Percentiles rank a stretch among this genome's conserved stretches.
These are phyloP conservation scores for Pandemis heparana DNA, from an alignment of 2,888 invertebrate genomes.

Conservation along the genomic window DNA sequence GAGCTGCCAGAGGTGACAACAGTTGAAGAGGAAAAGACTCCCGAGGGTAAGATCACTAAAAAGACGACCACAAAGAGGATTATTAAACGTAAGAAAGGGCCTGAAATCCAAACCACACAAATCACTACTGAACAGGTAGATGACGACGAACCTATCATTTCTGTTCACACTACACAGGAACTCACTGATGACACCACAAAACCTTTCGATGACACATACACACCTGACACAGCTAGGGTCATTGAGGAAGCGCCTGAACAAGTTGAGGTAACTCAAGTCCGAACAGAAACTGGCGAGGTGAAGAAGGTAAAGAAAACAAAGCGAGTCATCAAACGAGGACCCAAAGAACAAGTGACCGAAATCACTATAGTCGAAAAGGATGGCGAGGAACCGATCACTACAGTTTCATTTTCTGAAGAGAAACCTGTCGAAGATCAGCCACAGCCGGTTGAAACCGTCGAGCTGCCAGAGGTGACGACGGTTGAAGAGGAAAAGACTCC, in stretches of 20 bases:
- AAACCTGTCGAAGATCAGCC: background rate
- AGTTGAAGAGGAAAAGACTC: slow-evolving; percentile 43
- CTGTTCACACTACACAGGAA: slow-evolving; percentile 58
- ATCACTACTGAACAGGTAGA: slow-evolving; percentile 47
- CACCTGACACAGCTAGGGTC: slow-evolving; percentile 55
- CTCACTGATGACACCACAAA: slow-evolving; percentile 50
- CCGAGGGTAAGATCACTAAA: slow-evolving; percentile 36
- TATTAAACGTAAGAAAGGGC: slow-evolving; percentile 71
- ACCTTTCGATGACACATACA: slow-evolving; percentile 4
- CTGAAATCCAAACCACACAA: slow-evolving; percentile 56
- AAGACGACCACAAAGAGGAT: slow-evolving; percentile 52
- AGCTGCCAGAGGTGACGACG: background rate
- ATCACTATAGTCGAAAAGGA: slow-evolving; percentile 48
- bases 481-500: background rate
- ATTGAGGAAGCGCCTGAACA: slow-evolving; percentile 45
- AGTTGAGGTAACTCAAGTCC: slow-evolving; percentile 56
- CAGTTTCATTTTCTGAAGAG: background rate
- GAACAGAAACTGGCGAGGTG: slow-evolving; percentile 66
- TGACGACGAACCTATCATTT: slow-evolving; percentile 58
- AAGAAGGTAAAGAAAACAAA: slow-evolving; percentile 51
- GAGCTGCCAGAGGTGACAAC: slow-evolving; percentile 50
- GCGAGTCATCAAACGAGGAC: slow-evolving; percentile 54
- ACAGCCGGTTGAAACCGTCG: background rate
- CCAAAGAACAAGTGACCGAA: slow-evolving; percentile 63
- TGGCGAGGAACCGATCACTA: background rate